Evolutionary conservation across 2,888 invertebrate genomes (phyloP).

Genomic region (Eilema griseolum): DNA sequence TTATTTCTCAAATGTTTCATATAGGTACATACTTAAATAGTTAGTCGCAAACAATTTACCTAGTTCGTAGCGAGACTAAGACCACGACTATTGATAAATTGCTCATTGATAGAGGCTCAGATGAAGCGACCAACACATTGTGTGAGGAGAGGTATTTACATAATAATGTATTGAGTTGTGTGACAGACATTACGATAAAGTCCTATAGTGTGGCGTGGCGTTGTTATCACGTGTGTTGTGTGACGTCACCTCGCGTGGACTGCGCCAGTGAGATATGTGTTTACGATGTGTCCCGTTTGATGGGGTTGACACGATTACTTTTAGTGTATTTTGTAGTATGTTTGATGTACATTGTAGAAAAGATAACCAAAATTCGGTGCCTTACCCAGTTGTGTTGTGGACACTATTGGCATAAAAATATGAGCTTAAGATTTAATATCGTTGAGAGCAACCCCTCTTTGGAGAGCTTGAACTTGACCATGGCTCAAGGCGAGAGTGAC

Average conservation of each 20-base stretch:
- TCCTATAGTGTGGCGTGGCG: not conserved
- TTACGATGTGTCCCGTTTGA: not conserved
- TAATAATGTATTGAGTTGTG: slow-evolving; percentile 6
- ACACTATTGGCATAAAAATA: too few species aligned
- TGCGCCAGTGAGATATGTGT: too few species aligned
- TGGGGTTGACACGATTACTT: not conserved
- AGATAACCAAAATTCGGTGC: too few species aligned
- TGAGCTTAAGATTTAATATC: too few species aligned
- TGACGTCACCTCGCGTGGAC: too few species aligned
- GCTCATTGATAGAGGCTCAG: not conserved
- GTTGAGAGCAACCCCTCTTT: too few species aligned
- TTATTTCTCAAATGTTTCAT: not conserved
- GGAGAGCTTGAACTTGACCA: too few species aligned
- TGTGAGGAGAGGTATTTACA: slow-evolving; percentile 8
- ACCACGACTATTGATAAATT: slow-evolving; percentile 2
- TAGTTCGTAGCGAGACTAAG: not conserved
- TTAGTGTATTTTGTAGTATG: too few species aligned
- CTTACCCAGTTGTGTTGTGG: too few species aligned
- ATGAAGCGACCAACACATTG: slow-evolving; percentile 10
- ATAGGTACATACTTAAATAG: too few species aligned
- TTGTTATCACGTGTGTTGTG: not conserved
- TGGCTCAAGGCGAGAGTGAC: too few species aligned
- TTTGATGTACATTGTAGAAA: too few species aligned
- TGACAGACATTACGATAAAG: not conserved
- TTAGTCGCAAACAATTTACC: not conserved